Percentiles rank a stretch among this genome's conserved stretches.
These are phyloP conservation scores for Trichoplax adhaerens DNA, from an alignment of 37 sponge, comb jelly and placozoan genomes.

Conservation along the genomic window DNA sequence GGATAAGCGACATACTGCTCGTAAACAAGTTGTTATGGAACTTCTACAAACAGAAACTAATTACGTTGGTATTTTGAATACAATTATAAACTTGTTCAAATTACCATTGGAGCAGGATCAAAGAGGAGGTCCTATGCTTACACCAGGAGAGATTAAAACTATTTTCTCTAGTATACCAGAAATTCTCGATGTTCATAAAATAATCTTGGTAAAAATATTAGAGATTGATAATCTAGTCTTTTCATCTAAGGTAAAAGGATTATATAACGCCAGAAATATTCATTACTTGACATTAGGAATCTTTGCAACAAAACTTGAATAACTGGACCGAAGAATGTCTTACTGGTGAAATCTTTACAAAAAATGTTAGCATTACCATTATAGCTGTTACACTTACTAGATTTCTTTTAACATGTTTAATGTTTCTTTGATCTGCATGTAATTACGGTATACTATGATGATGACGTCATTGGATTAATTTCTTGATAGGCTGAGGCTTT, in stretches of 20 bases:
- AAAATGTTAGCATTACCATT: not conserved
- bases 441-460: not conserved
- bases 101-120: conserved; percentile 44
- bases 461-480: not conserved
- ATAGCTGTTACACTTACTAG: not conserved
- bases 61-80: conserved; percentile 55
- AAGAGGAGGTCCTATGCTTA: conserved; percentile 62
- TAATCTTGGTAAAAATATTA: conserved; percentile 26
- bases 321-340: conserved; percentile 3
- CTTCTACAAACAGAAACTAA: conserved; percentile 82
- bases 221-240: too few species aligned
- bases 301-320: not conserved
- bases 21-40: conserved; percentile 62
- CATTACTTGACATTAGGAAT: too few species aligned
- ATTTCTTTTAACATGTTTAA: conserved; percentile 19
- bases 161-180: conserved; percentile 77
- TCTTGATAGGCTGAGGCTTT: conserved; percentile 45
- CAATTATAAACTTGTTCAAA: conserved; percentile 64
- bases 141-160: conserved; percentile 52
- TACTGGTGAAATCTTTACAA: not conserved
- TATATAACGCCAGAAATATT: too few species aligned
- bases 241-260: too few species aligned
- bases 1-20: conserved; percentile 26
- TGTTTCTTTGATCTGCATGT: conserved; percentile 43
- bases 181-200: conserved; percentile 46